A percentile compares a stretch with the other conserved stretches of the same genome.
Evolutionary conservation across 1,140 invertebrate genomes (phyloP).

Genomic region (Antheraea mylitta): DNA sequence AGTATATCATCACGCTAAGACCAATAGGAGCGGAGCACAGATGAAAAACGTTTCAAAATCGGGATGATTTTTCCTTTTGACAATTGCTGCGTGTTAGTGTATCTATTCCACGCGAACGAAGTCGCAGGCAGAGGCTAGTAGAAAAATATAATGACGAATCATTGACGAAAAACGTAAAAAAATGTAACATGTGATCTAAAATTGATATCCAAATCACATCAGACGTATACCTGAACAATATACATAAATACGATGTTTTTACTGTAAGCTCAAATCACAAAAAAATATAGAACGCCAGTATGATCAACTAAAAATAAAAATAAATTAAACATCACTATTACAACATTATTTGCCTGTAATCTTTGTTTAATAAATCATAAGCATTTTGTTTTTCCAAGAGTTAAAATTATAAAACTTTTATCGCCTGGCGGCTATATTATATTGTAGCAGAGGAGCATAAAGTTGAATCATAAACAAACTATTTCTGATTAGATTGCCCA

Average conservation of each 20-base stretch:
- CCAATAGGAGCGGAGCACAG: no score
- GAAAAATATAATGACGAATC: no score
- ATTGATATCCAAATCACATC: not conserved
- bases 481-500: conserved; percentile 48
- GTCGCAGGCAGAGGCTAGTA: no score
- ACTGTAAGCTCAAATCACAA: not conserved
- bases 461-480: conserved; percentile 51
- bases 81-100: no score
- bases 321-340: not conserved
- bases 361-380: not conserved
- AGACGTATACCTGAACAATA: not conserved
- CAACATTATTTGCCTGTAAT: not conserved
- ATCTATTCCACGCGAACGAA: no score
- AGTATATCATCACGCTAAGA: no score
- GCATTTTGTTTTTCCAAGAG: not conserved
- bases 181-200: no score
- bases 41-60: no score
- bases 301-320: conserved; percentile 4
- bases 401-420: conserved; percentile 27
- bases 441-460: conserved; percentile 50
- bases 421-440: conserved; percentile 41
- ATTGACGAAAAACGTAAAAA: no score
- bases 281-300: not conserved
- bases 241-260: not conserved
- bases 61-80: no score